These are phyloP conservation scores for Pseudorhombus dupliciocellatus DNA, from an alignment of 2,113 vertebrate species.

Conservation along the genomic window DNA sequence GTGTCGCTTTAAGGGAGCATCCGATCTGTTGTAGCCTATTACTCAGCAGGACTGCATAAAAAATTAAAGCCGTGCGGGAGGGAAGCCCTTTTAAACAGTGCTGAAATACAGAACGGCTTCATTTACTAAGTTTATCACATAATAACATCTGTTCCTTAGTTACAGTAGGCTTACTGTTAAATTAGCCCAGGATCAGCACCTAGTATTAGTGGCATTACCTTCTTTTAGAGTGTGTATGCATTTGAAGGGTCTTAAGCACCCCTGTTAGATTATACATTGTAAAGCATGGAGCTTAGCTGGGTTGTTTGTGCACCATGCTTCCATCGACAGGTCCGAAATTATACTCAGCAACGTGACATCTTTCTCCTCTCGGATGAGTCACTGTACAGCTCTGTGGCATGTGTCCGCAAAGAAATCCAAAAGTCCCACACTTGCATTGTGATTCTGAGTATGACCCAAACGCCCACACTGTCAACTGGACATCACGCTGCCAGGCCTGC, in stretches of 20 bases:
- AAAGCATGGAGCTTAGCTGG: no score
- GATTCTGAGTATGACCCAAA: slow-evolving; percentile 7
- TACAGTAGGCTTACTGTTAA: neutral
- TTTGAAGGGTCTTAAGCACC: neutral
- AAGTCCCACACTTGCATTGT: neutral
- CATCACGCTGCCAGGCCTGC: slow-evolving; percentile 10
- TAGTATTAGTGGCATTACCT: slow-evolving; percentile 11
- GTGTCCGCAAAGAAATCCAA: neutral
- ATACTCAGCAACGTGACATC: no score
- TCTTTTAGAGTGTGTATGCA: neutral
- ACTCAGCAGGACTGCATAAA: slow-evolving; percentile 13
- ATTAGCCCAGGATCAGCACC: neutral
- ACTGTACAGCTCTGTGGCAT: neutral
- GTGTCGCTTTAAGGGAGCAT: slow-evolving; percentile 8
- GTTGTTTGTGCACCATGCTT: no score
- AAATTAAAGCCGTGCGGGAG: neutral
- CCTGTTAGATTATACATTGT: no score
- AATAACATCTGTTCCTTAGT: slow-evolving; percentile 4
- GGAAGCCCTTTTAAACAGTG: neutral
- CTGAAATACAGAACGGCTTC: neutral
- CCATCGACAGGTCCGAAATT: no score
- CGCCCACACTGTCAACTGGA: slow-evolving; percentile 10
- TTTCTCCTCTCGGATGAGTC: neutral
- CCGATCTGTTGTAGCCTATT: slow-evolving; percentile 10
- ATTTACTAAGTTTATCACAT: neutral